Percentiles rank a stretch among this genome's conserved stretches.
phyloP scores from a whole-genome alignment of 2,113 vertebrate species.

The Polyodon spathula region DNA sequence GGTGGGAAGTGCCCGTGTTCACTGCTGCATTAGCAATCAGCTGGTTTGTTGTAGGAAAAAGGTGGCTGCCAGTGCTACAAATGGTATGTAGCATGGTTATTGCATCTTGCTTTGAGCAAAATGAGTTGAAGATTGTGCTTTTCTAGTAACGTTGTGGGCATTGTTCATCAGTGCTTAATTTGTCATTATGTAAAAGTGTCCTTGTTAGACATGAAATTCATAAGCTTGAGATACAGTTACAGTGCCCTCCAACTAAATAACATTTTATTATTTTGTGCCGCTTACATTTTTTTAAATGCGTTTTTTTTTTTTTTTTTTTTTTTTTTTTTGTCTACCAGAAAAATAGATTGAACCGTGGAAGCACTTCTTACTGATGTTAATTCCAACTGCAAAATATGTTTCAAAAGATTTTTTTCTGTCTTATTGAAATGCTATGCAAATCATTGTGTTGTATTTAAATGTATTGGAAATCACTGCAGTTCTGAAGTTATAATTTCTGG shows the following conservation, averaged over 20 bases:
- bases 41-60: conserved; percentile 55
- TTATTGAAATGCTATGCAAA: background rate
- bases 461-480: conserved; percentile 6
- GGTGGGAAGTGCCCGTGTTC: conserved; percentile 55
- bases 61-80: conserved; percentile 49
- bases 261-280: conserved; percentile 13
- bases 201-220: too few species aligned
- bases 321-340: too few species aligned
- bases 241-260: conserved; percentile 16
- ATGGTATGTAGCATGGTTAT: conserved; percentile 61
- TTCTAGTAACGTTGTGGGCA: too few species aligned
- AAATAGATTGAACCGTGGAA: too few species aligned
- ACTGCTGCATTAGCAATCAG: conserved; percentile 68
- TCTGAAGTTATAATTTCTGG: conserved; percentile 8
- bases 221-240: too few species aligned
- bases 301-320: too few species aligned
- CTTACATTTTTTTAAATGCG: too few species aligned
- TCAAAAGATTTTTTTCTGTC: too few species aligned
- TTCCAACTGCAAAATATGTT: too few species aligned
- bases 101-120: conserved; percentile 45
- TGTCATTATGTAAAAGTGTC: too few species aligned
- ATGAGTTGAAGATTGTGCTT: background rate
- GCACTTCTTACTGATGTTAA: too few species aligned
- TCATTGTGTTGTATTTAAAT: conserved; percentile 4
- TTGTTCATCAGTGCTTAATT: too few species aligned